phyloP scores from a whole-genome alignment of 1,140 invertebrate species.

The Drosophila aff. region DNA sequence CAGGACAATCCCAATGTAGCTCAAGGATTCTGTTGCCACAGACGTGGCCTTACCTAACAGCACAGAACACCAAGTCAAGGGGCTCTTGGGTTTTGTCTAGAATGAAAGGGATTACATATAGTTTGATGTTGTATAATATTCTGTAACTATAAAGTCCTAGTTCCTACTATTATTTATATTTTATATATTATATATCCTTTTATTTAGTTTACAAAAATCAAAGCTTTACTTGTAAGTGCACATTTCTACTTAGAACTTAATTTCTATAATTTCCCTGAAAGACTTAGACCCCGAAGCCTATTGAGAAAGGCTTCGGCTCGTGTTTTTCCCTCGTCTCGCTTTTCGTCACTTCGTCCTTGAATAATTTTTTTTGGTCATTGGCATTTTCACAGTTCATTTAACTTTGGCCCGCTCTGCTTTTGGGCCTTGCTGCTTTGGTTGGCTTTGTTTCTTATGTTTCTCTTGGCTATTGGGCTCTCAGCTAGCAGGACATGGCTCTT shows the following conservation, averaged over 20 bases:
- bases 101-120: not conserved
- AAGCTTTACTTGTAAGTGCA: no score
- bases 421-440: not conserved
- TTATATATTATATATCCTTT: no score
- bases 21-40: constrained; percentile 58
- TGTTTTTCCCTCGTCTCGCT: constrained; percentile 22
- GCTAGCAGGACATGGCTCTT: constrained; percentile 20
- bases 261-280: not conserved
- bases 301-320: not conserved
- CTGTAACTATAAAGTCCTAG: not conserved
- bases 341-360: constrained; percentile 64
- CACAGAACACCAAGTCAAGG: constrained; percentile 15
- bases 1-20: constrained; percentile 52
- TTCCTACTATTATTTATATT: not conserved
- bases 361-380: constrained; percentile 68
- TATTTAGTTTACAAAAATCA: no score
- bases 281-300: constrained; percentile 7
- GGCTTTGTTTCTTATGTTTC: not conserved
- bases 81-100: constrained; percentile 8
- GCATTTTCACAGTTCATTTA: constrained; percentile 78
- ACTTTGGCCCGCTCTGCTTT: constrained; percentile 56
- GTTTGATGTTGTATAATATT: constrained; percentile 8
- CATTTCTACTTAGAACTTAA: not conserved
- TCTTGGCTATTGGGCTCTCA: constrained; percentile 4
- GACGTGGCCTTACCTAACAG: constrained; percentile 37